Percentiles rank a stretch among this genome's conserved stretches.
Conservation (phyloP, 2,888 invertebrate species). For the Eupithecia centaureata region DNA sequence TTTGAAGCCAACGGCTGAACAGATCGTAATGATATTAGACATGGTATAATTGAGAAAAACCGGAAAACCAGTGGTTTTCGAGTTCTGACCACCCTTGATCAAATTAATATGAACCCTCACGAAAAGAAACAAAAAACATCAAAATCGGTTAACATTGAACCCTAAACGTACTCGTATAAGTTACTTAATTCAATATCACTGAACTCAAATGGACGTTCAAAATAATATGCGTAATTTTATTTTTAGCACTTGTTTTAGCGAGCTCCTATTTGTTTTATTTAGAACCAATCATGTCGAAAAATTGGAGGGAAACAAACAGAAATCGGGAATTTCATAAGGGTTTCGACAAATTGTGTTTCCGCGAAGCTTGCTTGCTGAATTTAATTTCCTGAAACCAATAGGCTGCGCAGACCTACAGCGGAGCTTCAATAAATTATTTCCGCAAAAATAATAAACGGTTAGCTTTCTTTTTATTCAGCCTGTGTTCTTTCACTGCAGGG, state of each 20-base stretch:
- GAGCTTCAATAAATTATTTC: not conserved
- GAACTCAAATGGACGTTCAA: not conserved
- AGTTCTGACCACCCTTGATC: no score
- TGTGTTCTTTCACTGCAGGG: not conserved
- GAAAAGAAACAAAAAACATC: no score
- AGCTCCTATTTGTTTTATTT: not conserved
- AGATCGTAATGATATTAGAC: no score
- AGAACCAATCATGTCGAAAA: constrained; percentile 17
- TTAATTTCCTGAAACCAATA: constrained; percentile 28
- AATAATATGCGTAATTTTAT: not conserved
- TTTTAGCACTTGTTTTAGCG: not conserved
- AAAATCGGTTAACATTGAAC: no score
- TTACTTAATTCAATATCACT: not conserved
- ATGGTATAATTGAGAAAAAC: no score
- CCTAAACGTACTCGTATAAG: no score
- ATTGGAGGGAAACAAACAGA: constrained; percentile 14
- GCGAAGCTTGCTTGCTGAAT: constrained; percentile 22
- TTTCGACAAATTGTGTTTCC: constrained; percentile 28
- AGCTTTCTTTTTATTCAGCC: not conserved
- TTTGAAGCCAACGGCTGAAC: no score
- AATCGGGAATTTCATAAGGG: constrained; percentile 13
- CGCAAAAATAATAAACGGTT: not conserved
- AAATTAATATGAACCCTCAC: no score
- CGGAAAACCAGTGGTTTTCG: no score
- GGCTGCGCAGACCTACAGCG: not conserved